phyloP scores from a whole-genome alignment of 64 coral and sea anemone genomes.

The Hydrozoanthus tunicans region DNA sequence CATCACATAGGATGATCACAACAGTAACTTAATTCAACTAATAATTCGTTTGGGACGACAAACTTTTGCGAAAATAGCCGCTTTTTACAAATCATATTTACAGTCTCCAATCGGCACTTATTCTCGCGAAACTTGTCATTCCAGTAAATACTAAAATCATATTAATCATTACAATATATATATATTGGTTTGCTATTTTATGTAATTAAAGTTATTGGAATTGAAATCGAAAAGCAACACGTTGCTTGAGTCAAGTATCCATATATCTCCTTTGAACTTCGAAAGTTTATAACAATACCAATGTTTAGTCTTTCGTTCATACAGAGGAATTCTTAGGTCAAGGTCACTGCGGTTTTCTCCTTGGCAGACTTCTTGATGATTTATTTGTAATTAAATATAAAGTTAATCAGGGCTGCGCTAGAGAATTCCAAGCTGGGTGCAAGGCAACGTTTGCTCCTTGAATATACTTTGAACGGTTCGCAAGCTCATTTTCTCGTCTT shows the following conservation, averaged over 20 bases:
- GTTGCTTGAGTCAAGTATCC: constrained; percentile 17
- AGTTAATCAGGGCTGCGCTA: constrained; percentile 18
- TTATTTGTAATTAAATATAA: background rate
- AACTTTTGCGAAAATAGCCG: constrained; percentile 33
- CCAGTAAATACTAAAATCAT: constrained; percentile 38
- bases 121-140: constrained; percentile 27
- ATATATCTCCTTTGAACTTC: background rate
- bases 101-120: constrained; percentile 33
- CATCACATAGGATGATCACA: constrained; percentile 19
- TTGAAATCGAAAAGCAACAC: constrained; percentile 51
- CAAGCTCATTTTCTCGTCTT: constrained; percentile 31
- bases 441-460: constrained; percentile 23
- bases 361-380: background rate
- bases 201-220: constrained; percentile 50
- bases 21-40: constrained; percentile 34
- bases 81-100: constrained; percentile 63
- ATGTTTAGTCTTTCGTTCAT: background rate
- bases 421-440: constrained; percentile 39
- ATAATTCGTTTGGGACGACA: constrained; percentile 54
- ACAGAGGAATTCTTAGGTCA: background rate
- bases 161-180: constrained; percentile 31
- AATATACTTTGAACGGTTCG: constrained; percentile 37
- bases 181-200: constrained; percentile 34
- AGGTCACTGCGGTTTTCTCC: background rate
- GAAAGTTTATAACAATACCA: background rate